Percentiles rank a stretch among this genome's conserved stretches.
Evolutionary conservation across 2,113 vertebrate species (phyloP).

Genomic region (Dasyprocta punctata): DNA sequence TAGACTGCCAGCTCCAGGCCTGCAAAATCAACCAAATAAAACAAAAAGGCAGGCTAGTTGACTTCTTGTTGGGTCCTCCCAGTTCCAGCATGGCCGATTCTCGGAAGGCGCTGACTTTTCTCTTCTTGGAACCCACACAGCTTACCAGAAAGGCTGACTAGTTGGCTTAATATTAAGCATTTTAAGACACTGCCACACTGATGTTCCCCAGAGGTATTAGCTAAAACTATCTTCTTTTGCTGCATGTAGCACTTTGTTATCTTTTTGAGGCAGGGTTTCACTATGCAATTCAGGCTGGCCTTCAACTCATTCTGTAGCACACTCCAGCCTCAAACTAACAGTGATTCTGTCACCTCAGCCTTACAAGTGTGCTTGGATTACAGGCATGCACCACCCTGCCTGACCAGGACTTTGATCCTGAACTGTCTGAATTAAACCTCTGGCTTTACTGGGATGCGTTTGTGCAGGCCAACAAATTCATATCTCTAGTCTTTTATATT

Average conservation of each 20-base stretch:
- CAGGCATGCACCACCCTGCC: not conserved
- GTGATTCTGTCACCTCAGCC: not conserved
- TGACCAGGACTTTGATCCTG: not conserved
- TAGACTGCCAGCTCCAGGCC: no score
- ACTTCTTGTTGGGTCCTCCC: no score
- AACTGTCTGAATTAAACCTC: not conserved
- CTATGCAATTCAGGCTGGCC: not conserved
- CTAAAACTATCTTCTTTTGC: not conserved
- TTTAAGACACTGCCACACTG: not conserved
- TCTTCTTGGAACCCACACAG: no score
- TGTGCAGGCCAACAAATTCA: not conserved
- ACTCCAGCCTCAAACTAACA: not conserved
- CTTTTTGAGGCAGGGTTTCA: not conserved
- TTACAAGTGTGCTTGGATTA: not conserved
- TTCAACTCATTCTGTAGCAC: not conserved
- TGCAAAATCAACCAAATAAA: no score
- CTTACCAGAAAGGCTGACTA: no score
- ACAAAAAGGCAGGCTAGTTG: no score
- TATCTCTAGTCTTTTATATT: not conserved
- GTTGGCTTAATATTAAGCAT: not conserved
- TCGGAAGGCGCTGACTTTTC: no score
- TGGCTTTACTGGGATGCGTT: not conserved
- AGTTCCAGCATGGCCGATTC: no score
- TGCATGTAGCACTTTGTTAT: not conserved
- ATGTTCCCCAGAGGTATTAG: not conserved